A percentile compares a stretch with the other conserved stretches of the same genome.
These are phyloP conservation scores for Diogma glabrata DNA, from an alignment of 2,888 invertebrate species.

Conservation along the genomic window DNA sequence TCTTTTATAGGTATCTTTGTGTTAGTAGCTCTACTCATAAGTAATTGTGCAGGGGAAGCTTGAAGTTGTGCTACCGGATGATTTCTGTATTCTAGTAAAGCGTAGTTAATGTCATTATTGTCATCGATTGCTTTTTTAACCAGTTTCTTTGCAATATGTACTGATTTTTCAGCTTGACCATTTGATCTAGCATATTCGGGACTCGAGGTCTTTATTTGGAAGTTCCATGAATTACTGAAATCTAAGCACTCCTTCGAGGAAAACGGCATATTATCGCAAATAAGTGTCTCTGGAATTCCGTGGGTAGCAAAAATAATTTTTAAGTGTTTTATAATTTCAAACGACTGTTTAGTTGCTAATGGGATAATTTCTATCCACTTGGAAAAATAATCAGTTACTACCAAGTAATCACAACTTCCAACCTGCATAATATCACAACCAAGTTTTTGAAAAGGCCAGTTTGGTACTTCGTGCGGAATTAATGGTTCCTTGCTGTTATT, in stretches of 20 bases:
- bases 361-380: conserved; percentile 15
- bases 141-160: not conserved
- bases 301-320: conserved; percentile 15
- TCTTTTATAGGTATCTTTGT: not conserved
- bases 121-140: not conserved
- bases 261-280: conserved; percentile 8
- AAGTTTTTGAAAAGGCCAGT: too few species aligned
- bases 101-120: not conserved
- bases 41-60: too few species aligned
- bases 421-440: too few species aligned
- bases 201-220: not conserved
- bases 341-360: conserved; percentile 3
- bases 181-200: not conserved
- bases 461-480: too few species aligned
- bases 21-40: not conserved
- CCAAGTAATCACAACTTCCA: too few species aligned
- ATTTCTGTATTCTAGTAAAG: not conserved
- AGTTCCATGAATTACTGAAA: not conserved
- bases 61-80: not conserved
- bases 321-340: conserved; percentile 11
- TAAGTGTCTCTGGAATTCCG: conserved; percentile 8
- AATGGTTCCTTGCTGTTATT: too few species aligned
- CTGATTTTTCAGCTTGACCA: not conserved
- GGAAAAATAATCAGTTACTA: conserved; percentile 12
- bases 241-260: not conserved